Conservation (phyloP, 2,113 vertebrate genomes). For the Barbus barbus region DNA sequence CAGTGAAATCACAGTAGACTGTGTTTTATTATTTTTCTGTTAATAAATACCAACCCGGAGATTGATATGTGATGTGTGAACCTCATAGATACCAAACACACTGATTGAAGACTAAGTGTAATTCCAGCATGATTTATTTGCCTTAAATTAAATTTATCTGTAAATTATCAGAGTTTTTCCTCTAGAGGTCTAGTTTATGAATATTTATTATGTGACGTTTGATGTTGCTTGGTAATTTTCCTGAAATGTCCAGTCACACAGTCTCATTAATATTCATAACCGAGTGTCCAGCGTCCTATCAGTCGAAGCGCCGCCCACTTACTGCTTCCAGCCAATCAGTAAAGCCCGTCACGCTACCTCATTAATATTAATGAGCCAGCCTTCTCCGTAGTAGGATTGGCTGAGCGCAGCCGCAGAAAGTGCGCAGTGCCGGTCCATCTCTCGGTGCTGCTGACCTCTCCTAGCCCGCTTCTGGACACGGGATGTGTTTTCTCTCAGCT, state of each 20-base stretch:
- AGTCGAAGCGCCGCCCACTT: background rate
- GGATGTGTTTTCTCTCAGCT: background rate
- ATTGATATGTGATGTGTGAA: too few species aligned
- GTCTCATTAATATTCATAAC: too few species aligned
- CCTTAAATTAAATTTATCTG: background rate
- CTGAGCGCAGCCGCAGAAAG: conserved; percentile 6
- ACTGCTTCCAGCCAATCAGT: background rate
- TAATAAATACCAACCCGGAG: too few species aligned
- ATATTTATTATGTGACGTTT: background rate
- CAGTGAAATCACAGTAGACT: background rate
- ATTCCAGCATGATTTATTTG: background rate
- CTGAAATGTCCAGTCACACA: background rate
- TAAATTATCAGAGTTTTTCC: background rate
- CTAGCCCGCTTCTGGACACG: background rate
- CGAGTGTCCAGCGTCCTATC: background rate
- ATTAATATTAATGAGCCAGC: background rate
- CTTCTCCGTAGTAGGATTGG: conserved; percentile 1
- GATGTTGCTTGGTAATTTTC: background rate
- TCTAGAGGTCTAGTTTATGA: background rate
- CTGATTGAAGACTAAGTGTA: too few species aligned
- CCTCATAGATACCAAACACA: too few species aligned
- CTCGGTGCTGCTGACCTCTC: background rate
- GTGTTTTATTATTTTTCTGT: too few species aligned
- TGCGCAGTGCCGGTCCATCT: background rate
- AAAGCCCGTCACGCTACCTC: background rate